These are phyloP conservation scores for Condylostylus longicornis DNA, from an alignment of 1,140 invertebrate species.

Conservation along the genomic window DNA sequence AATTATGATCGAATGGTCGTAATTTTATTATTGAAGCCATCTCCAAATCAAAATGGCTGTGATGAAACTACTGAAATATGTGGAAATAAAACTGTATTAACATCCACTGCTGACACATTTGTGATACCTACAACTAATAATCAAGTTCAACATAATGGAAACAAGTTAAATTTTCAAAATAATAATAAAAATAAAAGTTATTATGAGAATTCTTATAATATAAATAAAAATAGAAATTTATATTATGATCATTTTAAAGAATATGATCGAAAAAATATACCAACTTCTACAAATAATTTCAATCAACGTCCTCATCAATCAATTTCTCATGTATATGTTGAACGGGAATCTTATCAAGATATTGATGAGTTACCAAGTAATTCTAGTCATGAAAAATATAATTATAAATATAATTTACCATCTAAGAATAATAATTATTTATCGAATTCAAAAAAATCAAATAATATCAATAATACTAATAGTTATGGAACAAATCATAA, in stretches of 20 bases:
- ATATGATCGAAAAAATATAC: conserved; percentile 6
- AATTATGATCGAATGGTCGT: conserved; percentile 35
- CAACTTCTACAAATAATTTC: conserved; percentile 4
- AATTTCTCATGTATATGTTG: no score
- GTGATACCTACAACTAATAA: conserved; percentile 15
- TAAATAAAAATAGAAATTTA: conserved; percentile 19
- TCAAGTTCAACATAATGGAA: background rate
- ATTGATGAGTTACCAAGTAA: conserved; percentile 18
- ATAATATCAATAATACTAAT: background rate
- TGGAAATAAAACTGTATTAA: conserved; percentile 17
- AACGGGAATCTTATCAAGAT: no score
- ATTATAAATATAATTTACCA: background rate
- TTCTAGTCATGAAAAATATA: conserved; percentile 19
- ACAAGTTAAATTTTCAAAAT: background rate
- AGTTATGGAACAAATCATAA: background rate
- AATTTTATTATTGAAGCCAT: conserved; percentile 32
- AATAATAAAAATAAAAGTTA: background rate
- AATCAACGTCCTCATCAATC: no score
- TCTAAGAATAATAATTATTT: background rate
- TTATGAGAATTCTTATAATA: no score
- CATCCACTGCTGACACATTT: conserved; percentile 18
- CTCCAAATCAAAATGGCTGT: conserved; percentile 20
- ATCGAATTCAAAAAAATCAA: background rate
- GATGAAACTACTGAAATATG: conserved; percentile 10
- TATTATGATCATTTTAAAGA: conserved; percentile 6